Conservation (phyloP, 2,113 vertebrate species). For the Lasiurus borealis region DNA sequence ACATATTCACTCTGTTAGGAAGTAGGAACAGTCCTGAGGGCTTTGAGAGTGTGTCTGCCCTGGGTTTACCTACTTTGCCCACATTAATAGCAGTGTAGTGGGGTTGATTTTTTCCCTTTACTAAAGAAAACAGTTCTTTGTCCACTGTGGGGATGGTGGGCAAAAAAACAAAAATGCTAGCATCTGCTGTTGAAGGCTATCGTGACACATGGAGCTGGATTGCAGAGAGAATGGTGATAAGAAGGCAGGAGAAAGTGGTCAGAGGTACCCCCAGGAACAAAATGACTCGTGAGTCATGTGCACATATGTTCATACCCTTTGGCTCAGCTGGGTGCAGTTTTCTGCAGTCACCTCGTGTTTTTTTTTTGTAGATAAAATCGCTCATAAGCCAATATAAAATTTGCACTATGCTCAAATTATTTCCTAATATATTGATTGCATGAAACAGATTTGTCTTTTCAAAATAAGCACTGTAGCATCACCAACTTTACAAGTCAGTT, state of each 20-base stretch:
- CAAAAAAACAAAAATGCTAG: background rate
- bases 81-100: background rate
- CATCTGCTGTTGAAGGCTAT: background rate
- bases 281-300: background rate
- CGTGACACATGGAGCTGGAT: background rate
- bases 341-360: background rate
- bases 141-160: background rate
- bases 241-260: rapidly evolving
- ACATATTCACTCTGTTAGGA: constrained; percentile 15
- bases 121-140: constrained; percentile 19
- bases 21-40: background rate
- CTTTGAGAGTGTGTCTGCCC: background rate
- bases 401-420: background rate
- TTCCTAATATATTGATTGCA: background rate
- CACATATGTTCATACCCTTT: background rate
- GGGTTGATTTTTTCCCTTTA: background rate
- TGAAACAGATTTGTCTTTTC: constrained; percentile 38
- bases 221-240: background rate
- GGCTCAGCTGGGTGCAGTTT: background rate
- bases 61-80: background rate
- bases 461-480: background rate
- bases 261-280: background rate
- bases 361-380: background rate
- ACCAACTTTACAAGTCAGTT: constrained; percentile 16
- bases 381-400: background rate